Conservation (phyloP, 1,140 invertebrate genomes). For the Steinernema feltiae region DNA sequence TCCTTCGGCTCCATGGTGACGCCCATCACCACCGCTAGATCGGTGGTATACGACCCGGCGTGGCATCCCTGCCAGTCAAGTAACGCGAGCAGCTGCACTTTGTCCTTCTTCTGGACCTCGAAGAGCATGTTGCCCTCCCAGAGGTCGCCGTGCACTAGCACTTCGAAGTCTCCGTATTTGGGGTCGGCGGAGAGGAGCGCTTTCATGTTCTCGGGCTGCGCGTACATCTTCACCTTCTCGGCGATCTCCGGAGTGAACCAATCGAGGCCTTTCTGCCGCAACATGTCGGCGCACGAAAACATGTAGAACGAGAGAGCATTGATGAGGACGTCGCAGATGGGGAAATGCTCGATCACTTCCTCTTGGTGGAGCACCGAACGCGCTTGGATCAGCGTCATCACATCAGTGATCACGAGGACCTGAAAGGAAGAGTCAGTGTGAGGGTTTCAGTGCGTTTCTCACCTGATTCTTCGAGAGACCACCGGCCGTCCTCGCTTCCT, state of each 20-base stretch:
- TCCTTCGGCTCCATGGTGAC: neutral
- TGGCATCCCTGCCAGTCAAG: neutral
- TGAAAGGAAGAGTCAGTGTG: neutral
- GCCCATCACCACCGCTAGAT: neutral
- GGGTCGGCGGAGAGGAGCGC: neutral
- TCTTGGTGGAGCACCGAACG: neutral
- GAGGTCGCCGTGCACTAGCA: neutral
- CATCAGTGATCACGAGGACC: neutral
- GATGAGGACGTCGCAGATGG: neutral
- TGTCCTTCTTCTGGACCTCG: slow-evolving; percentile 7
- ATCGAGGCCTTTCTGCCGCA: neutral
- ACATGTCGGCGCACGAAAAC: neutral
- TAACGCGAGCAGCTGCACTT: neutral
- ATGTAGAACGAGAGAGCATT: neutral
- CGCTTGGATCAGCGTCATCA: neutral
- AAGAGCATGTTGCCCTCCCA: slow-evolving; percentile 6
- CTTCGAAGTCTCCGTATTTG: neutral
- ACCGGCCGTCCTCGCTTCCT: neutral
- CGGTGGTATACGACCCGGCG: neutral
- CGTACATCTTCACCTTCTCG: neutral
- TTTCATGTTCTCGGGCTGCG: neutral
- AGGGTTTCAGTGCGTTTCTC: neutral
- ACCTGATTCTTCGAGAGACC: neutral
- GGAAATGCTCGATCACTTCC: neutral
- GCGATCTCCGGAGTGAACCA: neutral